A percentile compares a stretch with the other conserved stretches of the same genome.
phyloP scores from a whole-genome alignment of 2,888 invertebrate genomes.

The Auanema sp. region DNA sequence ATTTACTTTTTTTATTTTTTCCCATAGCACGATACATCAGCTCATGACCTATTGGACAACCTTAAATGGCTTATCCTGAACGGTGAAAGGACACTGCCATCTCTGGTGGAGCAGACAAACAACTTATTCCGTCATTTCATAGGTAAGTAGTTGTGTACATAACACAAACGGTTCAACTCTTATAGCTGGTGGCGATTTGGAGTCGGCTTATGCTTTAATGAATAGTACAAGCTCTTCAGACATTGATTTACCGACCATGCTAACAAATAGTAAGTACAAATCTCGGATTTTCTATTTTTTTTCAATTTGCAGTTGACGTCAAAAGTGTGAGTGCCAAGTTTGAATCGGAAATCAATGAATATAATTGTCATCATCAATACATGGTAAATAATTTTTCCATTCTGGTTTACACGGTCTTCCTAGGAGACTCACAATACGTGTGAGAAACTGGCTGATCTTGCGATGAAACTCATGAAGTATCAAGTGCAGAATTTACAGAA shows the following conservation, averaged over 20 bases:
- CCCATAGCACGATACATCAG: constrained; percentile 3
- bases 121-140: constrained; percentile 17
- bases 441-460: not conserved
- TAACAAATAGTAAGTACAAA: too few species aligned
- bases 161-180: not conserved
- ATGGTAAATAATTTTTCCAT: constrained; percentile 9
- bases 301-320: not conserved
- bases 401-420: not conserved
- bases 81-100: constrained; percentile 15
- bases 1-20: not conserved
- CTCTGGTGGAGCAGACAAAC: constrained; percentile 12
- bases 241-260: too few species aligned
- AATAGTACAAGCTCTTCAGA: constrained; percentile 2
- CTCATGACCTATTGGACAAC: constrained; percentile 6
- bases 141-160: not conserved
- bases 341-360: constrained; percentile 8
- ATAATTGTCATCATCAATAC: constrained; percentile 13
- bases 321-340: not conserved
- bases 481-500: constrained; percentile 2
- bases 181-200: constrained; percentile 5
- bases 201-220: not conserved
- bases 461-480: not conserved
- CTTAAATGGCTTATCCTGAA: constrained; percentile 18
- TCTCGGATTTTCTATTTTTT: not conserved
- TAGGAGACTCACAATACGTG: not conserved